phyloP scores from a whole-genome alignment of 2,888 invertebrate species.

The Drosophila limbata region DNA sequence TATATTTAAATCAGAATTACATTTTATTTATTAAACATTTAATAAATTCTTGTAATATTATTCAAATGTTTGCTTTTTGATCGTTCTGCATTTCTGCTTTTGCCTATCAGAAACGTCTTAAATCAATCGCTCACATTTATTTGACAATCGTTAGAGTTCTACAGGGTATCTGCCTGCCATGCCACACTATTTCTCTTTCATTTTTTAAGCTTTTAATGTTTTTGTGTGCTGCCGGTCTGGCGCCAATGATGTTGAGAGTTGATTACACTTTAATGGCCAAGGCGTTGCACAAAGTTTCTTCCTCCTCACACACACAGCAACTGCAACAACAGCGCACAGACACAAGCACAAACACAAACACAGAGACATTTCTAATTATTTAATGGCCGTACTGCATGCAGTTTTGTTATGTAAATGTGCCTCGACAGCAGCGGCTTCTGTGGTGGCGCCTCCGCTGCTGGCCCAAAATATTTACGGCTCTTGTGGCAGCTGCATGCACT shows the following conservation, averaged over 20 bases:
- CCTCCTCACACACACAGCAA: constrained; percentile 3
- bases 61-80: not conserved
- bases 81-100: not conserved
- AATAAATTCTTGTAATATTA: too few relatives aligned
- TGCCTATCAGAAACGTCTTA: not conserved
- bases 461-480: constrained; percentile 78
- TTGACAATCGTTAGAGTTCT: not conserved
- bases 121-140: not conserved
- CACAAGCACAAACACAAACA: constrained; percentile 11
- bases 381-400: constrained; percentile 77
- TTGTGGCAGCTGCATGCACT: constrained; percentile 62
- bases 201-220: constrained; percentile 36
- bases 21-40: too few relatives aligned
- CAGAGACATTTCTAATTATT: constrained; percentile 77
- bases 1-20: too few relatives aligned
- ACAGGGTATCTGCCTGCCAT: constrained; percentile 39
- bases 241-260: constrained; percentile 70
- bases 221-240: constrained; percentile 40
- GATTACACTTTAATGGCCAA: constrained; percentile 78
- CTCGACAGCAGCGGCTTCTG: constrained; percentile 42
- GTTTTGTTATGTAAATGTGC: constrained; percentile 80
- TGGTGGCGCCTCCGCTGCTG: constrained; percentile 37
- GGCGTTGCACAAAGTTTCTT: constrained; percentile 65
- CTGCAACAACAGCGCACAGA: not conserved
- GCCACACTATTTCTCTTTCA: not conserved